These are phyloP conservation scores for Chromoteleia sp. DNA, from an alignment of 2,888 invertebrate genomes.

Conservation along the genomic window DNA sequence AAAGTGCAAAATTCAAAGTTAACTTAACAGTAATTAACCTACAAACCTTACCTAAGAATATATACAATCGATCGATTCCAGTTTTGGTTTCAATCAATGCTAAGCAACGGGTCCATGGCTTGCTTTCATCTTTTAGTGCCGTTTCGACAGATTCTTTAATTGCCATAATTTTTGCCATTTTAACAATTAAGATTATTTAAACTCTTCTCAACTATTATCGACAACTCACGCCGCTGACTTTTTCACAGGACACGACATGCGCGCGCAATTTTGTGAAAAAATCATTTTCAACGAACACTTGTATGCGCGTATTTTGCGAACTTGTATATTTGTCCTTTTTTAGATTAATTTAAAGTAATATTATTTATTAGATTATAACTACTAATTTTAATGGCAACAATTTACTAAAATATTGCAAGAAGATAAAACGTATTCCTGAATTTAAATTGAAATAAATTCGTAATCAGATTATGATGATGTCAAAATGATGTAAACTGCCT, in stretches of 20 bases:
- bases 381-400: too few relatives aligned
- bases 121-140: constrained; percentile 88
- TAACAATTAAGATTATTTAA: constrained; percentile 32
- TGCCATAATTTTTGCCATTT: constrained; percentile 84
- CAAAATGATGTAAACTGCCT: too few relatives aligned
- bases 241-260: neutral
- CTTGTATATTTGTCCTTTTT: too few relatives aligned
- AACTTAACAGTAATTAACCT: constrained; percentile 70
- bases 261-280: too few relatives aligned
- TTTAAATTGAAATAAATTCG: too few relatives aligned
- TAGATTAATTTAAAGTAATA: too few relatives aligned
- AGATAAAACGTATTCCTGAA: too few relatives aligned
- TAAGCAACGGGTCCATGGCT: constrained; percentile 90
- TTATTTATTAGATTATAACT: too few relatives aligned
- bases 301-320: too few relatives aligned
- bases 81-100: constrained; percentile 89
- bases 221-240: constrained; percentile 11
- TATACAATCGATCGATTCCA: constrained; percentile 90
- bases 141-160: constrained; percentile 87
- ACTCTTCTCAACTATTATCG: neutral
- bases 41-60: constrained; percentile 90
- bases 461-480: too few relatives aligned
- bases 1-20: constrained; percentile 42
- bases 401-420: too few relatives aligned
- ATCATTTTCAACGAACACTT: too few relatives aligned